Conservation (phyloP, 2,888 invertebrate species). For the Anthophora plumipes region DNA sequence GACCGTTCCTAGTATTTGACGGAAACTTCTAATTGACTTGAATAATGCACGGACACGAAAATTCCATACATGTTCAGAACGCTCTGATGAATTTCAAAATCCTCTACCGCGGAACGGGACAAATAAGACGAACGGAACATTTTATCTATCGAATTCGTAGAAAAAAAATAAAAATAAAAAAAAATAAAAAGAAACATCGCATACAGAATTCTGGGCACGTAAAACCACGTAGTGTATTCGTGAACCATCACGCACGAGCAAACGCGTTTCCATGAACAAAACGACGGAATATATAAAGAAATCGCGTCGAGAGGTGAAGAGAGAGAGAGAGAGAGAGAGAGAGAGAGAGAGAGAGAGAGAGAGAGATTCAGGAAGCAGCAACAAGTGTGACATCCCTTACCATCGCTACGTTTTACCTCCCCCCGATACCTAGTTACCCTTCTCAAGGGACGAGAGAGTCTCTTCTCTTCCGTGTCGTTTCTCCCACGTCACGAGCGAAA, state of each 20-base stretch:
- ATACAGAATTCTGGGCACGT: constrained; percentile 39
- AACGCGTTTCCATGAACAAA: constrained; percentile 50
- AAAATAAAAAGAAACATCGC: constrained; percentile 19
- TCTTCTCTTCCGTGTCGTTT: constrained; percentile 47
- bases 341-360: not conserved
- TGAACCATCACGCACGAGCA: constrained; percentile 25
- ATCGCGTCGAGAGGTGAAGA: constrained; percentile 12
- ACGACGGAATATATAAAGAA: constrained; percentile 49
- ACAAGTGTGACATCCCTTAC: constrained; percentile 75
- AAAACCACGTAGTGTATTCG: not conserved
- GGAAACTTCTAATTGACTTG: constrained; percentile 6
- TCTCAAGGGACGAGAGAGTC: constrained; percentile 56
- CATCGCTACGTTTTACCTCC: constrained; percentile 68
- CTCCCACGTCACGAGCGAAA: constrained; percentile 21
- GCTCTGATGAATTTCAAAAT: not conserved
- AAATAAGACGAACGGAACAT: constrained; percentile 22
- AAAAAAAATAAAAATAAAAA: too few species aligned
- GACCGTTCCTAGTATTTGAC: not conserved
- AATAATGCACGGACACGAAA: not conserved
- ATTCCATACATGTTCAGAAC: not conserved
- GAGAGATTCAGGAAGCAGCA: constrained; percentile 72
- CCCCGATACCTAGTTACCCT: constrained; percentile 56
- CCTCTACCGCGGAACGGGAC: not conserved
- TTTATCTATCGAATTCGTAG: constrained; percentile 26
- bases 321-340: not conserved